phyloP scores from a whole-genome alignment of 2,888 invertebrate species.

The Agapetus fuscipes region DNA sequence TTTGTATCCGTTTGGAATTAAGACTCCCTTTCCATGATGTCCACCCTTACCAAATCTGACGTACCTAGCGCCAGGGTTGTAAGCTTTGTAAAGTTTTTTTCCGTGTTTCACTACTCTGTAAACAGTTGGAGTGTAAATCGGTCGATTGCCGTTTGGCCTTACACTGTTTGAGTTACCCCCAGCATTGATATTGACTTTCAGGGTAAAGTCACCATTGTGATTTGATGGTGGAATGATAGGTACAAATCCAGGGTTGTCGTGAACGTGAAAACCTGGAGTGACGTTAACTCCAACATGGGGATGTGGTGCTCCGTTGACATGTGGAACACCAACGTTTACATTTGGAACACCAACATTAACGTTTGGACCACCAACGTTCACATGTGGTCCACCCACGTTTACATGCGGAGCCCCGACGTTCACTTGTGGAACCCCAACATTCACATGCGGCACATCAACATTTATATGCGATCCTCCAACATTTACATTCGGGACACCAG shows the following conservation, averaged over 20 bases:
- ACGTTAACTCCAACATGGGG: neutral
- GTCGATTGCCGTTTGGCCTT: neutral
- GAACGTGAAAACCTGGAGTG: neutral
- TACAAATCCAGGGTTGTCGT: neutral
- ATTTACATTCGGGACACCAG: too few relatives aligned
- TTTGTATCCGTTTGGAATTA: constrained; percentile 4
- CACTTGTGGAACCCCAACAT: neutral
- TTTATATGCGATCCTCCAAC: too few relatives aligned
- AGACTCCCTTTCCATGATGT: neutral
- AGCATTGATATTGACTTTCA: constrained; percentile 10
- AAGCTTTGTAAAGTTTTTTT: neutral
- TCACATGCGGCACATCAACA: neutral
- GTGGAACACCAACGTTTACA: too few relatives aligned
- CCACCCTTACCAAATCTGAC: neutral
- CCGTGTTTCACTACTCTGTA: neutral
- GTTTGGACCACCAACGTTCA: neutral
- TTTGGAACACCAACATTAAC: too few relatives aligned
- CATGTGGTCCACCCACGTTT: neutral
- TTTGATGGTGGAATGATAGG: neutral
- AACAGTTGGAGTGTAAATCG: too few relatives aligned
- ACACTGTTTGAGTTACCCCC: constrained; percentile 9
- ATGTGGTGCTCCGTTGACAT: neutral
- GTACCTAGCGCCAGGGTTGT: neutral
- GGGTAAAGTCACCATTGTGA: constrained; percentile 1
- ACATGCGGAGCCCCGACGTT: neutral